Conservation (phyloP, 2,113 vertebrate genomes). For the Manacus vitellinus region DNA sequence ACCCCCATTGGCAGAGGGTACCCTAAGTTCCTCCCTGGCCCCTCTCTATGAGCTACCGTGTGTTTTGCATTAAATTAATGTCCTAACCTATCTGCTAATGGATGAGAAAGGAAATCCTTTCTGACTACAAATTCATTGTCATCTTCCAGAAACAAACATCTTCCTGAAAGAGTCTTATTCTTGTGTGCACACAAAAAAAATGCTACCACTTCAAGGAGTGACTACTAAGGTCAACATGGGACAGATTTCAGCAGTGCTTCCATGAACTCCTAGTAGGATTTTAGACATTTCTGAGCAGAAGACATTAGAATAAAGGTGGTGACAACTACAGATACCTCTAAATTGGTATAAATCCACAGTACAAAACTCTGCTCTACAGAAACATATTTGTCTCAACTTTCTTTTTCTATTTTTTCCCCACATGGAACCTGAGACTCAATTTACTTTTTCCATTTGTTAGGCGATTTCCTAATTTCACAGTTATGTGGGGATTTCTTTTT, state of each 20-base stretch:
- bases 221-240: not conserved
- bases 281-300: not conserved
- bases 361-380: not conserved
- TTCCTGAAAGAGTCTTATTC: not conserved
- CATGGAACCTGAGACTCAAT: not conserved
- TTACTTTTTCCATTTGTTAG: not conserved
- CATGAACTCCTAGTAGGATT: not conserved
- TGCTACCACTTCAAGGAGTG: not conserved
- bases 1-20: not conserved
- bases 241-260: not conserved
- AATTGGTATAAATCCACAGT: not conserved
- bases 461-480: not conserved
- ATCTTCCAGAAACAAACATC: not conserved
- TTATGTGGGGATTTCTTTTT: not conserved
- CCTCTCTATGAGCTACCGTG: not conserved
- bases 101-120: not conserved
- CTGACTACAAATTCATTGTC: not conserved
- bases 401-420: not conserved
- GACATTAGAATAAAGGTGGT: not conserved
- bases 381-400: not conserved
- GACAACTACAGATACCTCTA: not conserved
- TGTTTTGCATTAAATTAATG: not conserved
- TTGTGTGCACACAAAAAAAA: not conserved
- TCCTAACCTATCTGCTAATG: not conserved
- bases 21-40: not conserved